Evolutionary conservation across 2,113 vertebrate species (phyloP), one percentile per base, ranked within the genome.

Genomic region (Embiotoca jacksoni): DNA sequence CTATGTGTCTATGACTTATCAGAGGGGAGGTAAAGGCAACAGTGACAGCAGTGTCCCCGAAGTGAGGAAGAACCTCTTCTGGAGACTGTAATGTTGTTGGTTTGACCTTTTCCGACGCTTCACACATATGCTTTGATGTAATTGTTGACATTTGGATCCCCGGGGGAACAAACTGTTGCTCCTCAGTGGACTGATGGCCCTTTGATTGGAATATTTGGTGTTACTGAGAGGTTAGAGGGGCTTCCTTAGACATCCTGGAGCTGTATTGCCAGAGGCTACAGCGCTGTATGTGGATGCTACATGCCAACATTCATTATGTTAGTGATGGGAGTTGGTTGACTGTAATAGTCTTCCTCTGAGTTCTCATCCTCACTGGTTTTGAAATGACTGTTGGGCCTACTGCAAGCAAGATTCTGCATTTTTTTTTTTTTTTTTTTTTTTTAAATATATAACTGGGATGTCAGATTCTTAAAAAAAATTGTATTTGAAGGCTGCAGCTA

Each of bases 91-190:
- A 80, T 49, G 30, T 66, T 72, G 55, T 41, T 6, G 5, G 37
- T 70, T 80, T 82, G 83, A 86, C 83, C 78, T 86, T 90, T 83
- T 66, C 61, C 63, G 50, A 47, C 7, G 61, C 39, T 59, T 73
- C 30, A n/a, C 6, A 50, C 64, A 31, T 71, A 74, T 37, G 72
- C 82, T 82, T 76, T 84, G 61, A 77, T 82, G 54, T 84, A 72
- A 84, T 83, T 67, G 67, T 64, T 84, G 78, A 82, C 66, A 78
- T 83, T 37, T 70, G 69, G 55, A 57, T 75, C 72, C 66, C 59
- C 46, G 16, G 33, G 64, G 39, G 81, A 50, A 53, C 7, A 53
- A 59, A 13, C 46, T 35, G 65, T 37, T 15, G 68, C 72, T 56
- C 35, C 56, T 84, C 65, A 13, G 70, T 14, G 31, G 70, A 72